Conservation (phyloP, 2,888 invertebrate species). For the Euzetes globulus region DNA sequence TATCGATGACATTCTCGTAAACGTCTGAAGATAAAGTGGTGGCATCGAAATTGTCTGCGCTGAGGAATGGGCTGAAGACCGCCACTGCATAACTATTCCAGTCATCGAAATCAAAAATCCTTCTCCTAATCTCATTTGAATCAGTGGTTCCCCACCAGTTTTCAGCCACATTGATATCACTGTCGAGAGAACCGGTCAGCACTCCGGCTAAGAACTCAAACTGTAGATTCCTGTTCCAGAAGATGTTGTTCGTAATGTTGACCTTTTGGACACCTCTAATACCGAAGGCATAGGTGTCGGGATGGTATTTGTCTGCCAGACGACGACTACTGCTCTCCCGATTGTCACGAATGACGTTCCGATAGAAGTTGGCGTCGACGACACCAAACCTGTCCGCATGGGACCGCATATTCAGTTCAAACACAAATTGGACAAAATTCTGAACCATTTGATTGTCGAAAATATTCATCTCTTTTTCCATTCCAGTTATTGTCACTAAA, state of each 20-base stretch:
- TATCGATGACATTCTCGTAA: slow-evolving; percentile 49
- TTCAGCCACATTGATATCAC: slow-evolving; percentile 73
- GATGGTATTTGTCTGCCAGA: slow-evolving; percentile 43
- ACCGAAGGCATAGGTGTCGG: slow-evolving; percentile 75
- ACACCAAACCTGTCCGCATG: slow-evolving; percentile 74
- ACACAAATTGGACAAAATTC: slow-evolving; percentile 72
- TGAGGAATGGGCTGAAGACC: slow-evolving; percentile 68
- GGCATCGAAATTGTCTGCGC: slow-evolving; percentile 37
- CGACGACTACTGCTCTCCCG: slow-evolving; percentile 47
- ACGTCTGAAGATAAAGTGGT: slow-evolving; percentile 33
- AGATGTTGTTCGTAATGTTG: slow-evolving; percentile 75
- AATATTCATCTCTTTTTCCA: slow-evolving; percentile 90
- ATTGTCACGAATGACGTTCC: slow-evolving; percentile 69
- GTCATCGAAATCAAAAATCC: slow-evolving; percentile 96
- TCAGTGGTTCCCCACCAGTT: slow-evolving; percentile 93
- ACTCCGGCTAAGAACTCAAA: slow-evolving; percentile 85
- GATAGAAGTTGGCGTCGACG: slow-evolving; percentile 67
- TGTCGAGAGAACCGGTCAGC: slow-evolving; percentile 74
- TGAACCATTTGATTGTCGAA: slow-evolving; percentile 67
- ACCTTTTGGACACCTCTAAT: slow-evolving; percentile 93
- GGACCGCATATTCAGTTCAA: slow-evolving; percentile 79
- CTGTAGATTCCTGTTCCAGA: slow-evolving; percentile 63
- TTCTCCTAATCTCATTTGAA: slow-evolving; percentile 63
- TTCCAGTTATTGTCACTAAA: slow-evolving; percentile 72
- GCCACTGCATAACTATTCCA: slow-evolving; percentile 98